Evolutionary conservation across 2,113 vertebrate genomes (phyloP).

Genomic region (Ochotona princeps): DNA sequence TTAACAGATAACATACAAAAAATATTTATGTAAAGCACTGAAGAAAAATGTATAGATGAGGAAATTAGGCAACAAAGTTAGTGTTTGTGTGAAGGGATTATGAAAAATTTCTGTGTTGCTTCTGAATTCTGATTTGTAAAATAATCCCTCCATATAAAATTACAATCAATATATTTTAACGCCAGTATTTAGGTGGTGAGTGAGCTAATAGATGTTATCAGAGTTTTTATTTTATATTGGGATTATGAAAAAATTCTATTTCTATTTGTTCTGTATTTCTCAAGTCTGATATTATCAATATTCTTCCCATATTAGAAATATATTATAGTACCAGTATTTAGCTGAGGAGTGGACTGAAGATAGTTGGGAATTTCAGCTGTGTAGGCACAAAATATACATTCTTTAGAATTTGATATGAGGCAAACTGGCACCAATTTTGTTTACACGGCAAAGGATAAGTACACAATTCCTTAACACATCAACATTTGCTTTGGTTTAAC

Average conservation of each 20-base stretch:
- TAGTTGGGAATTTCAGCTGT: background rate
- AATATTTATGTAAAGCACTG: background rate
- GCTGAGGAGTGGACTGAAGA: background rate
- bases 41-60: background rate
- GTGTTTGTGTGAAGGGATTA: background rate
- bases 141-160: background rate
- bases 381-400: background rate
- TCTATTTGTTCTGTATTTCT: background rate
- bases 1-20: no score
- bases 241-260: conserved; percentile 10
- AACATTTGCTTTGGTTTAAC: background rate
- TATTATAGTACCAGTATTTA: background rate
- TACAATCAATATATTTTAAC: conserved; percentile 38
- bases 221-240: background rate
- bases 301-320: background rate
- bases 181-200: conserved; percentile 14
- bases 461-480: background rate
- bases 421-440: conserved; percentile 37
- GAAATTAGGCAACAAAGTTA: background rate
- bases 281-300: background rate
- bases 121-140: conserved; percentile 5
- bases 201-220: background rate
- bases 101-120: background rate
- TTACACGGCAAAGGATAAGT: background rate
- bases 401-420: conserved; percentile 46